Base-by-base conservation (phyloP, 1,140 invertebrate genomes). In the Palaemon carinicauda region DNA sequence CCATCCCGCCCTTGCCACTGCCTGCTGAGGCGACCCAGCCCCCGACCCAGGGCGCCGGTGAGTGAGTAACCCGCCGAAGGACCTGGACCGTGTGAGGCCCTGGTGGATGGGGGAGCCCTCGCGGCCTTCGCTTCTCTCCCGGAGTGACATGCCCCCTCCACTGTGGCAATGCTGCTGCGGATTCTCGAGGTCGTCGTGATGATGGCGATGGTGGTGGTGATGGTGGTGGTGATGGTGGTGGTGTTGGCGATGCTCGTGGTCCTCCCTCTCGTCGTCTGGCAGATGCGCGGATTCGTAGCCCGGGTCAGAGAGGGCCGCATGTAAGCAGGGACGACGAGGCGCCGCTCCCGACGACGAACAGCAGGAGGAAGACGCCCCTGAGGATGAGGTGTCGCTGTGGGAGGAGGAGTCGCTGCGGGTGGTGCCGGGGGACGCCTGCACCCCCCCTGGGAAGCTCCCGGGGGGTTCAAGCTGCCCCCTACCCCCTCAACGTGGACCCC, bases 221-320 rank as follows among this genome's bases (percentile, higher is more conserved):
- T 82, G n/a, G n/a, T n/a, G 74, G 52, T 84, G 54, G 27, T 69
- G 82, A 33, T 54, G 82, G 52, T 60, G 79, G 12, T 53, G 83
- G 24, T 56, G 79, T 19, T 31, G 80, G 14, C 9, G 65, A 21
- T 77, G 79, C 19, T 81, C 80, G 24, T 33, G 74, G 27, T 83
- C 87, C 41, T 79, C 80, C 50, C 71, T 56, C 17, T 82, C 80
- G 80, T 84, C 80, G 87, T 84, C 82, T 4, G 87, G 80, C 31
- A 79, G 78, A 60, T 84, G 87, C 1, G 80, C 87, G 29, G 87
- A 83, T 75, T 84, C 87, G 87, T 84, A 88, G n/a, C 87, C 87
- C 0, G 87, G 80, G 52, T 84, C 80, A 15, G 87, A 88, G 27
- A 82, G 74, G 4, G 87, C 80, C 12, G 77, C 75, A 53, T 81